A percentile compares a stretch with the other conserved stretches of the same genome.
Conservation (phyloP, 2,888 invertebrate genomes). For the Shargacucullia verbasci region DNA sequence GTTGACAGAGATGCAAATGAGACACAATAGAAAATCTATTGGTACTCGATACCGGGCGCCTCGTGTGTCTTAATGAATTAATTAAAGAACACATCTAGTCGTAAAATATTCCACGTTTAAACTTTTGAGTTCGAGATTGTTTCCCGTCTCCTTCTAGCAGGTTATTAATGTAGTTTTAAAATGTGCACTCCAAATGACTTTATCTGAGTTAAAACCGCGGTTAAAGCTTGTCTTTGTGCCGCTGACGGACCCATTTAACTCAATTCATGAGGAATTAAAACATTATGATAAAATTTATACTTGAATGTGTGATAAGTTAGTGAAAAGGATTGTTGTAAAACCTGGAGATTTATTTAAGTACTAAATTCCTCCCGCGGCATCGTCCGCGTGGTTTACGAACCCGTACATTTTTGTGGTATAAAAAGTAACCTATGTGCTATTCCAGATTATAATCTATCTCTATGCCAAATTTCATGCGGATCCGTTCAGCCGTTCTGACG, state of each 20-base stretch:
- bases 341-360: neutral
- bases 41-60: no score
- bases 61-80: no score
- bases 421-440: no score
- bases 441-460: no score
- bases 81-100: slow-evolving; percentile 38
- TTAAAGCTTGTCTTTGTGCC: slow-evolving; percentile 79
- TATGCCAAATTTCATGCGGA: no score
- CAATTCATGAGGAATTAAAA: slow-evolving; percentile 66
- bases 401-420: no score
- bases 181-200: slow-evolving; percentile 81
- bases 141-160: slow-evolving; percentile 64
- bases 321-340: slow-evolving; percentile 15
- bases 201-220: slow-evolving; percentile 77
- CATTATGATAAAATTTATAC: slow-evolving; percentile 37
- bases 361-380: no score
- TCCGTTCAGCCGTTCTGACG: no score
- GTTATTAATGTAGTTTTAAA: slow-evolving; percentile 86
- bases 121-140: slow-evolving; percentile 76
- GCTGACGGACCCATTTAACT: slow-evolving; percentile 76
- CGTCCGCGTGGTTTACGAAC: no score
- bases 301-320: slow-evolving; percentile 32
- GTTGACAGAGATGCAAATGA: no score
- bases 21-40: no score
- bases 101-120: slow-evolving; percentile 56